Evolutionary conservation across 2,113 vertebrate species (phyloP), one percentile per base, ranked within the genome.

Genomic region (Brachyistius frenatus): DNA sequence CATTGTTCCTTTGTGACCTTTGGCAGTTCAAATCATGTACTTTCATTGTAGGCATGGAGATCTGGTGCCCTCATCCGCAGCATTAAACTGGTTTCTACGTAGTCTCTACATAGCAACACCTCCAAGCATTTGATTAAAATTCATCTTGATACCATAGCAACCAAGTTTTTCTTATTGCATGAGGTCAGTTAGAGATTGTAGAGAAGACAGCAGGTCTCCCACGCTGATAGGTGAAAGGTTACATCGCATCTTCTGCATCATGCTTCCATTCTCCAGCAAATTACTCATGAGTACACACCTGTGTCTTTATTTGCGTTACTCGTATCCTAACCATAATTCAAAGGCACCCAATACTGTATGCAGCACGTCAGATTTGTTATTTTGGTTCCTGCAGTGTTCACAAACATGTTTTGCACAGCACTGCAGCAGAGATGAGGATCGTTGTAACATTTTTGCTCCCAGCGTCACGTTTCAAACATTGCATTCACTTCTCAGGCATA

Each of bases 101-200:
- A 66, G 37, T 37, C 56, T 63, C 41, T 61, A 35, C 56, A 86
- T 67, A 75, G 65, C 76, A 89, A 80, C 41, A 66, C 37, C 66
- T 76, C 65, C 55, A 23, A 81, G 82, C 74, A 77, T 86, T 89
- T 88, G 66, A 81, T 88, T 81, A 80, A 81, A 87, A 78, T 66
- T 58, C 53, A 50, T 77, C 71, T 30, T 4, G 65, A 86, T 63
- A 76, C 91, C 89, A 93, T 93, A 76, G 90, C 83, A 91, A 91
- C 91, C 30, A 66, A 79, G 55, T 76, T 84, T 75, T n/a, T 23
- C 37, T 56, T 53, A 49, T 53, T 55, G 66, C 67, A 50, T 57
- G 69, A 76, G 77, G 85, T 83, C 80, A 82, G 46, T 44, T 36
- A 9, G 60, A 82, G 69, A 67, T 69, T 76, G 67, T 44, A 30